Conservation (phyloP, 2,888 invertebrate genomes). For the Lithodes maja region DNA sequence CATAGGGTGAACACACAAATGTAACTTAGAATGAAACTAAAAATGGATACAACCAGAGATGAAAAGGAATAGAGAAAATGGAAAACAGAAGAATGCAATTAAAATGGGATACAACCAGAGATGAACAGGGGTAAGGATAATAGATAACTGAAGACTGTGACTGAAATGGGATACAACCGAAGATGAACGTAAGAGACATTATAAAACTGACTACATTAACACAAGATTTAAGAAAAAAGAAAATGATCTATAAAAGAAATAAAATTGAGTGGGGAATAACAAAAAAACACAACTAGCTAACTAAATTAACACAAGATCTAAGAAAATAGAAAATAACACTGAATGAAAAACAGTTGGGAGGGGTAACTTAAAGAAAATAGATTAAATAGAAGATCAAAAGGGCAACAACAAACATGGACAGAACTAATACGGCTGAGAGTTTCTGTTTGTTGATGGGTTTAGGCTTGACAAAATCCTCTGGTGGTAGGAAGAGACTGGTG, state of each 20-base stretch:
- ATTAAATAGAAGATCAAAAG: conserved; percentile 57
- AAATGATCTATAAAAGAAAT: conserved; percentile 3
- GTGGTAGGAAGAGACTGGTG: conserved; percentile 47
- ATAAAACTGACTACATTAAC: too few species aligned
- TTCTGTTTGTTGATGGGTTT: conserved; percentile 54
- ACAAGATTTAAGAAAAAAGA: too few species aligned
- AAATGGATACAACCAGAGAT: conserved; percentile 9
- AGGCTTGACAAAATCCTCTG: conserved; percentile 51
- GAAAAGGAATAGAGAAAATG: not conserved
- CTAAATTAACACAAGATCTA: not conserved
- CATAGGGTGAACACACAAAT: not conserved
- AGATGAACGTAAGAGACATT: too few species aligned
- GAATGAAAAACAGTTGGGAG: too few species aligned
- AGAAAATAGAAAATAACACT: not conserved
- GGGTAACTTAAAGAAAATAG: conserved; percentile 49
- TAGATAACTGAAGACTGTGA: too few species aligned
- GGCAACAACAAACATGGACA: conserved; percentile 58
- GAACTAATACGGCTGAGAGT: conserved; percentile 62
- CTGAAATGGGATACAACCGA: too few species aligned
- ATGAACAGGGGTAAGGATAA: too few species aligned
- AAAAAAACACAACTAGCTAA: conserved; percentile 15
- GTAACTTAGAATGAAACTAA: not conserved
- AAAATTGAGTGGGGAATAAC: conserved; percentile 4
- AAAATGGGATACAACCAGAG: too few species aligned
- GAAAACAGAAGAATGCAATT: too few species aligned